These are phyloP conservation scores for Ecdyonurus torrentis DNA, from an alignment of 2,888 invertebrate species.

Conservation along the genomic window DNA sequence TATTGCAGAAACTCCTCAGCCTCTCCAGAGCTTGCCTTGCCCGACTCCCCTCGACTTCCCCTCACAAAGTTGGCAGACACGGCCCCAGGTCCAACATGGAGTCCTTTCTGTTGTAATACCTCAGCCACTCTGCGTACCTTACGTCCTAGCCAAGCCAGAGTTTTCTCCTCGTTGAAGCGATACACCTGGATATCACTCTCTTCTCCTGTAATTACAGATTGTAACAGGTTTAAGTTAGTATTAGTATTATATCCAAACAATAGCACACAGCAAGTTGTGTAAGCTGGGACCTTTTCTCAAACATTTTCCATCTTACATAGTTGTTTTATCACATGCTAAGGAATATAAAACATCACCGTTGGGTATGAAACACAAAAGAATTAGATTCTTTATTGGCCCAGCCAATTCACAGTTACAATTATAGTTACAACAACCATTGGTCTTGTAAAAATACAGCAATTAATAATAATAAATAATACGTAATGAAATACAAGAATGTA, in stretches of 20 bases:
- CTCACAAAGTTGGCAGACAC: constrained; percentile 55
- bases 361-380: too few relatives aligned
- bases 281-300: background rate
- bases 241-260: too few relatives aligned
- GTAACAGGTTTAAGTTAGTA: too few relatives aligned
- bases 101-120: constrained; percentile 44
- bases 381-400: too few relatives aligned
- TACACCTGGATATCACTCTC: constrained; percentile 47
- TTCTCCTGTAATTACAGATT: background rate
- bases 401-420: too few relatives aligned
- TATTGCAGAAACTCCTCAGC: constrained; percentile 32
- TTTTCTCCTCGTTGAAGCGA: constrained; percentile 64
- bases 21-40: background rate
- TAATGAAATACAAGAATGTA: too few relatives aligned
- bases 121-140: constrained; percentile 48
- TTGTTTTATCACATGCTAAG: too few relatives aligned
- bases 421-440: too few relatives aligned
- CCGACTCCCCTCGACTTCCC: background rate
- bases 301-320: too few relatives aligned
- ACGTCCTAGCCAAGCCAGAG: constrained; percentile 54
- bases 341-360: too few relatives aligned
- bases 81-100: constrained; percentile 50
- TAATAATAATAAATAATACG: too few relatives aligned
- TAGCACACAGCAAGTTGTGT: background rate
- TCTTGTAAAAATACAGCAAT: too few relatives aligned